Evolutionary conservation across 2,797 vertebrate species (phyloP), one percentile per base, ranked within the genome.

Genomic region (Remorina albescens): DNA sequence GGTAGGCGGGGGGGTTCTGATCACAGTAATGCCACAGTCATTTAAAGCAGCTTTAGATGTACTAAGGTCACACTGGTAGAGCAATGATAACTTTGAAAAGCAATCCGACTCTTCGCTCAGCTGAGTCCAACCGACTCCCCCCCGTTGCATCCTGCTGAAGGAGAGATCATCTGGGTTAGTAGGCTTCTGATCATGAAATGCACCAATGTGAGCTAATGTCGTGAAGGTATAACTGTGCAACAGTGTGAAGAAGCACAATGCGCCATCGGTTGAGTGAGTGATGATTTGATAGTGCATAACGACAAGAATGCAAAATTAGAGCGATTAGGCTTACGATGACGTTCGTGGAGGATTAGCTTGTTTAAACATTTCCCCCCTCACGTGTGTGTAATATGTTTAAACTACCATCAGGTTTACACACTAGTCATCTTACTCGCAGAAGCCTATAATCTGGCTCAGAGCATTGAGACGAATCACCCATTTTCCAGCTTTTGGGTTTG

Each of bases 31-130:
- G 82, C 83, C 69, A 65, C 74, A 67, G 87, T 89, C 80, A 87
- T 89, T 88, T 82, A 74, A 84, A 73, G 71, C 83, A 85, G 88
- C 83, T 91, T 89, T 83, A 82, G 51, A 58, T 61, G 71, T 57
- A 34, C 62, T 78, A 57, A 80, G 74, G 71, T 86, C 80, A 86
- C 65, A 71, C 37, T 75, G 71, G 51, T 74, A 75, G 75, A 18
- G 11, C 67, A 54, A 69, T 16, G 49, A 74, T 84, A 83, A 78
- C 68, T 84, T 75, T 72, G 68, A 81, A 81, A 74, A 46, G 59
- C 71, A 78, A 68, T 84, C 80, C 60, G 82, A 74, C 74, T 82
- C 49, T 76, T 39, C 28, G 46, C 54, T 4, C 30, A 30, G 3
- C 30, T 30, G 60, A 63, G 73, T 66, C 55, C 57, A 44, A 50